Evolutionary conservation across 2,797 vertebrate genomes (phyloP).

Genomic region (Platalea minor): DNA sequence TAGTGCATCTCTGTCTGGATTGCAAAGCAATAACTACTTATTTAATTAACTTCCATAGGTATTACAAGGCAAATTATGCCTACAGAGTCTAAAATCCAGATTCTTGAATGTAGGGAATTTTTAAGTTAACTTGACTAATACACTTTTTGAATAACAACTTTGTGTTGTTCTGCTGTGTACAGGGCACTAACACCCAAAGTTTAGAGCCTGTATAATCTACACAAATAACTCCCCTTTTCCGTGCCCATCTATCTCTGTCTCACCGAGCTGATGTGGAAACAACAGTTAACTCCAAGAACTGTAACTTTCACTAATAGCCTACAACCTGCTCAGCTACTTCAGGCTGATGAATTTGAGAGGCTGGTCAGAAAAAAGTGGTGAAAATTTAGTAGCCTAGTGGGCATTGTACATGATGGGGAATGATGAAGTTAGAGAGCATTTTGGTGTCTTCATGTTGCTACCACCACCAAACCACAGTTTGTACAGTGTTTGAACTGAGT

Average conservation of each 20-base stretch:
- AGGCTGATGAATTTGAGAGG: neutral
- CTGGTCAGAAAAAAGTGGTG: neutral
- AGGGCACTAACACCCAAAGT: neutral
- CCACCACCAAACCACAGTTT: neutral
- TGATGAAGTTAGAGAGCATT: neutral
- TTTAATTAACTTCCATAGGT: conserved; percentile 2
- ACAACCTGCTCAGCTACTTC: neutral
- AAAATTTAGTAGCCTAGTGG: neutral
- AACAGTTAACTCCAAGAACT: neutral
- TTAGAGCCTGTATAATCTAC: neutral
- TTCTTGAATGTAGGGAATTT: neutral
- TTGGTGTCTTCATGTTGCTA: neutral
- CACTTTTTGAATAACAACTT: neutral
- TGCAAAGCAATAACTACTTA: neutral
- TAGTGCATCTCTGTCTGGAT: neutral
- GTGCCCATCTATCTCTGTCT: neutral
- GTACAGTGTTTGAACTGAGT: neutral
- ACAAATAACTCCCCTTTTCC: neutral
- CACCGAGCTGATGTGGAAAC: neutral
- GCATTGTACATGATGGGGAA: neutral
- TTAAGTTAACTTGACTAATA: neutral
- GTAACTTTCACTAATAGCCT: neutral
- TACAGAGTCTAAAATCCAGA: neutral
- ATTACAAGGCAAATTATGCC: neutral
- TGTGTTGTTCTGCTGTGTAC: neutral